These are phyloP conservation scores for Addax nasomaculatus DNA, from an alignment of 2,113 vertebrate species.

Conservation along the genomic window DNA sequence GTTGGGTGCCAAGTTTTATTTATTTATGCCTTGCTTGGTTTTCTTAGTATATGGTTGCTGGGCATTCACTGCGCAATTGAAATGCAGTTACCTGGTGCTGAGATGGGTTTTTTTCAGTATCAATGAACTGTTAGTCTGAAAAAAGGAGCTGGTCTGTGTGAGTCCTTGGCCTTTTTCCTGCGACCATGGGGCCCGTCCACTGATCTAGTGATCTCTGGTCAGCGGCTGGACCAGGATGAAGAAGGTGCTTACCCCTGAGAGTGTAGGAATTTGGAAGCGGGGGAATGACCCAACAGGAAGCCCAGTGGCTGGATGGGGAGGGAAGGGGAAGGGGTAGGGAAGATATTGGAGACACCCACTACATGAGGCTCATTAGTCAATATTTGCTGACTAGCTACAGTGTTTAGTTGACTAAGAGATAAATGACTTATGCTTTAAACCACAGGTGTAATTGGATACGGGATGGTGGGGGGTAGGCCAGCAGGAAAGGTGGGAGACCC, in stretches of 20 bases:
- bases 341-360: neutral
- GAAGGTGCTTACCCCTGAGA: neutral
- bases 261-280: neutral
- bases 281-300: neutral
- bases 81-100: no score
- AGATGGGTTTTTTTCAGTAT: neutral
- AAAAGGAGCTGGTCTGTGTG: neutral
- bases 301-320: neutral
- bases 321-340: no score
- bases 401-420: neutral
- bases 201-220: neutral
- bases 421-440: neutral
- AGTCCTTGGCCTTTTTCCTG: neutral
- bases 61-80: no score
- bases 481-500: neutral
- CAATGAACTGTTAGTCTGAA: neutral
- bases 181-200: neutral
- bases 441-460: rapidly evolving
- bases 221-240: neutral
- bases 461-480: neutral
- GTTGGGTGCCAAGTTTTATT: no score
- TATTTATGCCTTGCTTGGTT: neutral
- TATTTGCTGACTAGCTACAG: neutral
- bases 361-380: neutral
- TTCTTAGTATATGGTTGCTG: neutral